Evolutionary conservation across 1,140 invertebrate genomes (phyloP).

Genomic region (Drosophila virilis): DNA sequence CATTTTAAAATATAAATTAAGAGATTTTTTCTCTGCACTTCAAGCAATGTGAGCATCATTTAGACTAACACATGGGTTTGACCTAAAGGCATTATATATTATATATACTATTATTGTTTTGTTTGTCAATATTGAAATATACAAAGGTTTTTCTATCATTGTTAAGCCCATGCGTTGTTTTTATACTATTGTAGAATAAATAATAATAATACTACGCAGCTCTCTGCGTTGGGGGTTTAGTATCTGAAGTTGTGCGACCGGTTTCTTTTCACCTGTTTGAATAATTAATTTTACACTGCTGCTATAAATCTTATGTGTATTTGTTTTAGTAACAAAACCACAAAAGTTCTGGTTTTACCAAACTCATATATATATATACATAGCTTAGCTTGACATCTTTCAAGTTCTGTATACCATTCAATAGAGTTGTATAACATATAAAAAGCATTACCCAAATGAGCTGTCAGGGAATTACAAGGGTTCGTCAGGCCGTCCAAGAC

Average conservation of each 20-base stretch:
- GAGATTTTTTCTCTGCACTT: no score
- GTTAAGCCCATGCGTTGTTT: neutral
- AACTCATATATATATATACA: slow-evolving; percentile 12
- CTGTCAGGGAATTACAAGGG: neutral
- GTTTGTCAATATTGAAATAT: neutral
- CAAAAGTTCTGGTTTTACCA: slow-evolving; percentile 32
- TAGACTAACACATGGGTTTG: no score
- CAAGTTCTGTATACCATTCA: slow-evolving; percentile 3
- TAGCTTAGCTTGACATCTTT: slow-evolving; percentile 4
- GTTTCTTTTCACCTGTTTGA: slow-evolving; percentile 43
- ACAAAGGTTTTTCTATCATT: neutral
- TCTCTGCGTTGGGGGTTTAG: neutral
- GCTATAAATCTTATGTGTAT: slow-evolving; percentile 8
- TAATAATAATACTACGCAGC: slow-evolving; percentile 22
- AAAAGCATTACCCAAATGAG: no score
- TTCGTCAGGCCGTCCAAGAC: no score
- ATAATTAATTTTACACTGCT: slow-evolving; percentile 25
- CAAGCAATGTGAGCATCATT: no score
- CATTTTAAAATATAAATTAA: no score
- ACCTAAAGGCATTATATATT: neutral
- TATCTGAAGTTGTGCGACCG: slow-evolving; percentile 45
- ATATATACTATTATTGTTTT: neutral
- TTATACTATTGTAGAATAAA: slow-evolving; percentile 2
- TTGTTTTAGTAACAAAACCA: slow-evolving; percentile 22
- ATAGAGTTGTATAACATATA: neutral